These are phyloP conservation scores for Hemiprocne comata DNA, from an alignment of 2,113 vertebrate genomes.

Conservation along the genomic window DNA sequence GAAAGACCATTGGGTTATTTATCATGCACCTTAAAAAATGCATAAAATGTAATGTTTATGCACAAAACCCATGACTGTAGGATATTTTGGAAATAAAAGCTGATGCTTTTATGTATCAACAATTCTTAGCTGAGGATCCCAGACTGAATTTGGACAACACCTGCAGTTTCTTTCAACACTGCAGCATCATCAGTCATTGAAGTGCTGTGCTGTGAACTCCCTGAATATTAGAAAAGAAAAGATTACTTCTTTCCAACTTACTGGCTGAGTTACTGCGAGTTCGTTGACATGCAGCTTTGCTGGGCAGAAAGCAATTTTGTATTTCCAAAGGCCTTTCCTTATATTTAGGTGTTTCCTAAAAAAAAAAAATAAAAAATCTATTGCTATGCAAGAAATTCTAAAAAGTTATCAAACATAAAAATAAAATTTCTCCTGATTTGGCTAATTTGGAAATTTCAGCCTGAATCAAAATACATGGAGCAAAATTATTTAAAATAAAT, in stretches of 20 bases:
- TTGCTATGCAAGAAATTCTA: background rate
- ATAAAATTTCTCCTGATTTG: background rate
- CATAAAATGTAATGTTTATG: background rate
- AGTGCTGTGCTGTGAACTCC: background rate
- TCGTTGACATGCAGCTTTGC: slow-evolving; percentile 73
- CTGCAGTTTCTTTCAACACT: background rate
- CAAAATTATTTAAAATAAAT: background rate
- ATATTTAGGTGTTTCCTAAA: slow-evolving; percentile 75
- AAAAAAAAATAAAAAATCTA: background rate
- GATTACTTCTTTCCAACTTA: slow-evolving; percentile 65
- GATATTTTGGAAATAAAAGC: background rate
- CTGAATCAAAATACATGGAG: background rate
- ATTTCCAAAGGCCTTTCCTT: slow-evolving; percentile 72
- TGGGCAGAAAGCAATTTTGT: slow-evolving; percentile 62
- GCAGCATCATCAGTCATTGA: rapidly evolving
- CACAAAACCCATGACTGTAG: background rate
- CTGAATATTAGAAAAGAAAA: background rate
- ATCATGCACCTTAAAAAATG: background rate
- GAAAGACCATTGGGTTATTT: background rate
- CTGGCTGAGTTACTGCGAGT: slow-evolving; percentile 87
- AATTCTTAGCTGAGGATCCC: background rate
- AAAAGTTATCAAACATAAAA: background rate
- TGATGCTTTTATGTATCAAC: background rate
- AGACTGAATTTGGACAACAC: background rate
- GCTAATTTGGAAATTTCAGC: background rate